phyloP scores from a whole-genome alignment of 1,140 invertebrate species.

The Onthophagus taurus region DNA sequence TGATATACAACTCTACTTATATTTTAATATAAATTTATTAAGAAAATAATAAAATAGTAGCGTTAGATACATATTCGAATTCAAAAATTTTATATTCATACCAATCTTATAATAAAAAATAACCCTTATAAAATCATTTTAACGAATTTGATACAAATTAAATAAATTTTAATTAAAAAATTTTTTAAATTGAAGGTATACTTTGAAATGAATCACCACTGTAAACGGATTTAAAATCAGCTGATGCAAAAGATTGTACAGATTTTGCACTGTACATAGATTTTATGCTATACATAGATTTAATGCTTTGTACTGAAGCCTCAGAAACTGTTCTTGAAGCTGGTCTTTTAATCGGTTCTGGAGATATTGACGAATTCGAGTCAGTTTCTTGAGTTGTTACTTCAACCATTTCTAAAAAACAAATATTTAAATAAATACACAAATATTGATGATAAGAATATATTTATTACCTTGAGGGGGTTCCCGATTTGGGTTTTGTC shows the following conservation, averaged over 20 bases:
- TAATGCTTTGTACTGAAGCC: constrained; percentile 16
- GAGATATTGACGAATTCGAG: constrained; percentile 10
- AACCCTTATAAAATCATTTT: no score
- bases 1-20: no score
- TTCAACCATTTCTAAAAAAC: no score
- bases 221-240: constrained; percentile 23
- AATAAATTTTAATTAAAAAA: constrained; percentile 3
- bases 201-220: constrained; percentile 19
- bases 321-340: constrained; percentile 11
- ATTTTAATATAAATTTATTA: no score
- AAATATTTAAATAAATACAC: background rate
- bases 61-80: no score
- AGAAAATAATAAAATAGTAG: no score
- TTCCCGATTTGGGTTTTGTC: no score
- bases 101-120: no score
- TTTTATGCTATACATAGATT: constrained; percentile 16
- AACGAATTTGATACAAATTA: no score
- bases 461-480: no score
- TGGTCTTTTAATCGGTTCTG: constrained; percentile 3
- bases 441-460: background rate
- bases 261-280: constrained; percentile 23
- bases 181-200: background rate
- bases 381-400: no score
- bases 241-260: constrained; percentile 4
- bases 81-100: no score